phyloP scores from a whole-genome alignment of 1,140 invertebrate genomes.

The Magallana ariakensis region DNA sequence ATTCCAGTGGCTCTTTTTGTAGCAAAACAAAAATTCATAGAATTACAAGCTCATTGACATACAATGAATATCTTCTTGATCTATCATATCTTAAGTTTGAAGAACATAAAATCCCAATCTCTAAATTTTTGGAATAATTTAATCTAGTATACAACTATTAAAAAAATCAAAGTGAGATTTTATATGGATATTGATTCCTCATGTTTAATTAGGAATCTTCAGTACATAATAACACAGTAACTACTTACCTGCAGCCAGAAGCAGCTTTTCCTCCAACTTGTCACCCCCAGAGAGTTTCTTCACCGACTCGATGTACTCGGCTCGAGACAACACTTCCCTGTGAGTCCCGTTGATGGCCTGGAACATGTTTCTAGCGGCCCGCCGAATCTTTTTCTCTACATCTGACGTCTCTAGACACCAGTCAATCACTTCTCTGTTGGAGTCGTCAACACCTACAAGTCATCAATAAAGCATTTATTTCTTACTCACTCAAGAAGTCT shows the following conservation, averaged over 20 bases:
- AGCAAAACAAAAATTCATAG: no score
- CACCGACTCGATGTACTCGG: constrained; percentile 73
- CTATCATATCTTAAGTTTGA: no score
- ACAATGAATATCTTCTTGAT: no score
- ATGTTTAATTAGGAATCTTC: no score
- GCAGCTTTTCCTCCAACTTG: constrained; percentile 66
- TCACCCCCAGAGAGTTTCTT: constrained; percentile 67
- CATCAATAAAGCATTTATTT: constrained; percentile 7
- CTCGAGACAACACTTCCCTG: constrained; percentile 82
- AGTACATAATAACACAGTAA: no score
- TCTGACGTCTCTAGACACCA: constrained; percentile 90
- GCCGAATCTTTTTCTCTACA: constrained; percentile 90
- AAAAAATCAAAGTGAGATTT: no score
- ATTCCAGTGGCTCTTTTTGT: no score
- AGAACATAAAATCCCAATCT: no score
- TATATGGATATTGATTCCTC: no score
- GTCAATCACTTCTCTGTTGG: constrained; percentile 85
- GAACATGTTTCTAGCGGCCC: constrained; percentile 91
- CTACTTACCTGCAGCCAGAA: constrained; percentile 71
- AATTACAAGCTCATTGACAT: no score
- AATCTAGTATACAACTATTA: no score
- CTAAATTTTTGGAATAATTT: no score
- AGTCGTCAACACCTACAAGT: constrained; percentile 67
- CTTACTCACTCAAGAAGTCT: not conserved
- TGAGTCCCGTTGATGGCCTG: constrained; percentile 74